Evolutionary conservation across 2,113 vertebrate species (phyloP).

Genomic region (Gracilinanus agilis): DNA sequence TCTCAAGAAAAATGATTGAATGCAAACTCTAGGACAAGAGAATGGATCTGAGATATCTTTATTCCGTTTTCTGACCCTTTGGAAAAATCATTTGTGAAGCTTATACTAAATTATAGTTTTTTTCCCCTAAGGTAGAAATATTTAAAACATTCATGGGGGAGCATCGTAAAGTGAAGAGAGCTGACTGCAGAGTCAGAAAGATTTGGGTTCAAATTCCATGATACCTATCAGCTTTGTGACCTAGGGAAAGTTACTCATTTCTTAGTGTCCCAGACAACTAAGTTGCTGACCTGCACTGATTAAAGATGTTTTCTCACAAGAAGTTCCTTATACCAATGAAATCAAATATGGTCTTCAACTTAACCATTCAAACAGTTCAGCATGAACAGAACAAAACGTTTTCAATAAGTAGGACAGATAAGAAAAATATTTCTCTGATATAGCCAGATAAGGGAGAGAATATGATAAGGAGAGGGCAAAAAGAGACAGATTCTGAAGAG

Average conservation of each 20-base stretch:
- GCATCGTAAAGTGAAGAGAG: neutral
- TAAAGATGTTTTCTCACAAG: neutral
- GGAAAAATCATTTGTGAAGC: neutral
- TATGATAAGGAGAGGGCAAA: slow-evolving; percentile 14
- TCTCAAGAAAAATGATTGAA: neutral
- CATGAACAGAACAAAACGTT: neutral
- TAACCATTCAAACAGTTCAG: slow-evolving; percentile 32
- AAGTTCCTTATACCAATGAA: neutral
- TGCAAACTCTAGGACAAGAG: neutral
- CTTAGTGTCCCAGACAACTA: neutral
- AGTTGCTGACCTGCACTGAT: neutral
- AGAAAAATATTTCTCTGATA: slow-evolving; percentile 30
- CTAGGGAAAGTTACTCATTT: neutral
- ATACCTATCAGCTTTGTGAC: neutral
- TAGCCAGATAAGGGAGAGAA: slow-evolving; percentile 9
- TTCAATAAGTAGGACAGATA: neutral
- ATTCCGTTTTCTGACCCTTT: neutral
- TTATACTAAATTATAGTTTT: neutral
- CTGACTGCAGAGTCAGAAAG: neutral
- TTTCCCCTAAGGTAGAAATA: neutral
- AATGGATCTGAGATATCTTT: neutral
- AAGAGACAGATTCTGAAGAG: slow-evolving; percentile 13
- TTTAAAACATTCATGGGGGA: neutral
- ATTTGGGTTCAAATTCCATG: neutral
- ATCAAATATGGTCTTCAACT: slow-evolving; percentile 36